Base-by-base conservation (phyloP, 2,888 invertebrate genomes). In the Pandemis heparana region DNA sequence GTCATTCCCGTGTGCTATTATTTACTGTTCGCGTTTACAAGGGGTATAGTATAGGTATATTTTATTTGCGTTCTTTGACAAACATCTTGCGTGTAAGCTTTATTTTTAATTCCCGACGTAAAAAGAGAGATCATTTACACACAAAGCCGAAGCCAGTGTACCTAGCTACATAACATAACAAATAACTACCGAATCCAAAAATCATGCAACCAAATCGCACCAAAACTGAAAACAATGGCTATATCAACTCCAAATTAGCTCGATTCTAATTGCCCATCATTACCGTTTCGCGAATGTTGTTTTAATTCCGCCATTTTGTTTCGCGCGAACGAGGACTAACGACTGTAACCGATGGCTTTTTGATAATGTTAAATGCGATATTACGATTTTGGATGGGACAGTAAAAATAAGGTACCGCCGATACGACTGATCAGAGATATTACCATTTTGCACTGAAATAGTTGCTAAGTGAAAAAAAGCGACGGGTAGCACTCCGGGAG, bases 301-400 rank as follows among this genome's bases (percentile, higher is more conserved):
- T 76, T 78, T 76, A 77, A 77, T 76, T 76, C 74, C 69, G 70
- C 74, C 74, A 76, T 76, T 75, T 73, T 69, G 72, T 62, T 18
- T 46, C 38, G 65, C 16, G 0, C 51, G 46, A 65, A 1, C 43
- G 61, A 16, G 39, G 38, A 14, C 71, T 72, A 75, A 75, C 48
- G 75, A 72, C 64, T 62, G 68, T 56, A 72, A 66, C 53, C 61
- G 66, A 75, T 72, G 68, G 75, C 41, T 41, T 72, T 75, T 75
- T 75, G 56, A 71, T 75, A 59, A 46, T 66, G 66, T 66, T 59
- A n/a, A 43, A 39, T 63, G 53, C 39, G 41, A 41, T 67, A 51
- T 61, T 66, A 70, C 61, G 12, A 63, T 65, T 65, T 65, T 51
- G 65, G 48, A 65, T 39, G 56, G 56, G 23, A 56, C 23, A 5